Evolutionary conservation across 2,888 invertebrate genomes (phyloP).

Genomic region (Mycalesis mineus): DNA sequence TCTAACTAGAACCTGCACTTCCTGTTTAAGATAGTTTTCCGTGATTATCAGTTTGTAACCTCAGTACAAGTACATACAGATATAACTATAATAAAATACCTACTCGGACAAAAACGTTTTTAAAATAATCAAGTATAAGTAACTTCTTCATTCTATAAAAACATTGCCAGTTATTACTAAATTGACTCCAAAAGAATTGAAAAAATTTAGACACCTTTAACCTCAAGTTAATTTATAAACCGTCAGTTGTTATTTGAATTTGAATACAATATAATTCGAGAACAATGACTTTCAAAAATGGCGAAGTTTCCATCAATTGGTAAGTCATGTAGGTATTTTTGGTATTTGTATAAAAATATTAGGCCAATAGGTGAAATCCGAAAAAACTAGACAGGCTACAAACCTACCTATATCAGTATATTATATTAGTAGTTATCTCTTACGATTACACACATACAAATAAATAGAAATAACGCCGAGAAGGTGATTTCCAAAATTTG

Average conservation of each 20-base stretch:
- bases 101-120: background rate
- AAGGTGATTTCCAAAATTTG: too few species aligned
- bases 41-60: too few species aligned
- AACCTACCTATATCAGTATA: too few species aligned
- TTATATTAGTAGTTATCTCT: too few species aligned
- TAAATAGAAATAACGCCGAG: too few species aligned
- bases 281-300: constrained; percentile 7
- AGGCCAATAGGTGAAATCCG: too few species aligned
- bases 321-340: too few species aligned
- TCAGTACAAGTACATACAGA: background rate
- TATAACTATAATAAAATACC: background rate
- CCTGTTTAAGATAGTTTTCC: too few species aligned
- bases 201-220: constrained; percentile 15
- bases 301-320: background rate
- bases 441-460: too few species aligned
- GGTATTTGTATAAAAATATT: too few species aligned
- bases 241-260: constrained; percentile 8
- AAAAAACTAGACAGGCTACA: too few species aligned
- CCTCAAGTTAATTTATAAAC: constrained; percentile 14
- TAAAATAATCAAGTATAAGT: background rate
- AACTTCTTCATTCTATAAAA: background rate
- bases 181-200: background rate
- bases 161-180: background rate
- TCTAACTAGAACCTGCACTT: too few species aligned
- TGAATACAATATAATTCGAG: constrained; percentile 18